A percentile compares a stretch with the other conserved stretches of the same genome.
Evolutionary conservation across 2,113 vertebrate genomes (phyloP).

Genomic region (Chamaea fasciata): DNA sequence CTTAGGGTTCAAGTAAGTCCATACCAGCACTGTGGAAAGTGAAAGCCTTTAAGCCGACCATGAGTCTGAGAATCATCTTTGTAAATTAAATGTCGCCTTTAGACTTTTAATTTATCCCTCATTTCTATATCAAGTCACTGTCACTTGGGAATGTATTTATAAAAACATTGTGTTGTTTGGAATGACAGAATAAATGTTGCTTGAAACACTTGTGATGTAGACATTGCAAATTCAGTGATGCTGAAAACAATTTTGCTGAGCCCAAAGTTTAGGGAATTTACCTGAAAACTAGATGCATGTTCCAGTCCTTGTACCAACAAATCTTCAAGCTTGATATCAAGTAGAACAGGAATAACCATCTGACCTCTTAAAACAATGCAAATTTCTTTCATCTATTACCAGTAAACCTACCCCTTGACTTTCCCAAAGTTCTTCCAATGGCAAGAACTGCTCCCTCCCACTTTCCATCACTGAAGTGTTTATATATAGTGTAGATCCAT

Average conservation of each 20-base stretch:
- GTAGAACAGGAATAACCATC: not conserved
- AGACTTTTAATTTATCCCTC: not conserved
- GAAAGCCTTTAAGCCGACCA: not conserved
- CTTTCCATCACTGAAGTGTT: not conserved
- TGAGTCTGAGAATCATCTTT: not conserved
- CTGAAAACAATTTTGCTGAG: not conserved
- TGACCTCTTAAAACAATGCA: not conserved
- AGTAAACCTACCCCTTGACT: not conserved
- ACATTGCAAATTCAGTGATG: not conserved
- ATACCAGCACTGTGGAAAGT: not conserved
- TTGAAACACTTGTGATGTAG: not conserved
- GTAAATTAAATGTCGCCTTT: not conserved
- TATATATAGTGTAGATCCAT: not conserved
- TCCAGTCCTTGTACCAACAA: not conserved
- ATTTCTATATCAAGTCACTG: not conserved
- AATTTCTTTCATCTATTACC: not conserved
- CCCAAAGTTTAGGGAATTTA: not conserved
- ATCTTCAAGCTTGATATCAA: not conserved
- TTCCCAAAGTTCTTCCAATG: not conserved
- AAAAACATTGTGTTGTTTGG: not conserved
- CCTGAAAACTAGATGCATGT: not conserved
- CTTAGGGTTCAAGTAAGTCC: not conserved
- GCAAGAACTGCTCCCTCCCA: not conserved
- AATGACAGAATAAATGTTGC: not conserved
- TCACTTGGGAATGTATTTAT: not conserved